phyloP scores from a whole-genome alignment of 2,888 invertebrate species.

The Leptopilina drosophilae region DNA sequence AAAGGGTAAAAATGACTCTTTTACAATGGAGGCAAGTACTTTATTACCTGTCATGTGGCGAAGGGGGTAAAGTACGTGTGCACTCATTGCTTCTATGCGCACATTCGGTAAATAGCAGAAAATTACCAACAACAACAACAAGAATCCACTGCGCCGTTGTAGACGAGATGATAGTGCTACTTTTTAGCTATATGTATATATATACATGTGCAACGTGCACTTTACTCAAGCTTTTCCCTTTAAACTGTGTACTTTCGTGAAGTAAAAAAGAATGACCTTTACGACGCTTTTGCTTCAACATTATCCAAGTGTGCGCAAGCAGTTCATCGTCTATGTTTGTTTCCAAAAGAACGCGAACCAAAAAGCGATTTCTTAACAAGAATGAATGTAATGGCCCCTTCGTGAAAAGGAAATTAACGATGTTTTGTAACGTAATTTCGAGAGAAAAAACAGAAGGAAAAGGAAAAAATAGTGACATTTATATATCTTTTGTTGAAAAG shows the following conservation, averaged over 20 bases:
- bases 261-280: conserved; percentile 58
- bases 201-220: conserved; percentile 44
- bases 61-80: conserved; percentile 54
- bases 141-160: conserved; percentile 11
- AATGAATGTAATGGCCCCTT: conserved; percentile 42
- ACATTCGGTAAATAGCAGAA: conserved; percentile 66
- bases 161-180: conserved; percentile 47
- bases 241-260: conserved; percentile 49
- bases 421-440: conserved; percentile 39
- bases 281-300: conserved; percentile 51
- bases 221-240: conserved; percentile 51
- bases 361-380: conserved; percentile 20
- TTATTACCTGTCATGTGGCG: conserved; percentile 61
- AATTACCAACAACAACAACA: conserved; percentile 59
- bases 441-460: no score
- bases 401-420: conserved; percentile 51
- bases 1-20: conserved; percentile 62
- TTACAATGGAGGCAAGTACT: conserved; percentile 58
- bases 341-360: conserved; percentile 44
- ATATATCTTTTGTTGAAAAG: neutral
- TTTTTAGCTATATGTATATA: conserved; percentile 43
- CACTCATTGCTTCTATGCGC: conserved; percentile 61
- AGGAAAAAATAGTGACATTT: neutral
- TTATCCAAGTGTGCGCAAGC: conserved; percentile 43
- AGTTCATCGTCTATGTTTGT: conserved; percentile 41